Conservation (phyloP, 2,113 vertebrate species). For the Anoplopoma fimbria region DNA sequence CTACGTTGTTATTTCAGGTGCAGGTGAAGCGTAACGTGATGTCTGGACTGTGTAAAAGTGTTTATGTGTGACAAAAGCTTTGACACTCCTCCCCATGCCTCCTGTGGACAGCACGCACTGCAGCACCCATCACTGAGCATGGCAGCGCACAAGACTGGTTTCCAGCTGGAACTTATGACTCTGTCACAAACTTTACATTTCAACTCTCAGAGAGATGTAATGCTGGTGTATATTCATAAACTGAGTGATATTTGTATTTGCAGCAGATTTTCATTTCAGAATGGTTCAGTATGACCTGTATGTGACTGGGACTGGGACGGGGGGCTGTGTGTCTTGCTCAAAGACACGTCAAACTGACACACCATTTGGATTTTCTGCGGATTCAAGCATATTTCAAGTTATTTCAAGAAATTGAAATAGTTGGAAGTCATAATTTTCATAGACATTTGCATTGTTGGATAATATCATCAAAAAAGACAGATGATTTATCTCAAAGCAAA, state of each 20-base stretch:
- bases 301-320: conserved; percentile 1
- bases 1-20: conserved; percentile 62
- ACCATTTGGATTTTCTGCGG: background rate
- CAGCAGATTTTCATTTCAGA: conserved; percentile 8
- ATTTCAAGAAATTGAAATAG: background rate
- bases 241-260: conserved; percentile 6
- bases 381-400: background rate
- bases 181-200: conserved; percentile 36
- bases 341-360: conserved; percentile 1
- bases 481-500: conserved; percentile 35
- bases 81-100: conserved; percentile 45
- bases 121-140: conserved; percentile 17
- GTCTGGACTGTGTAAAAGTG: conserved; percentile 53
- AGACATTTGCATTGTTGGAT: conserved; percentile 21
- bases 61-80: conserved; percentile 46
- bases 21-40: conserved; percentile 35
- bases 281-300: conserved; percentile 11
- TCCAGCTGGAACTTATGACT: conserved; percentile 31
- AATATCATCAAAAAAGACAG: conserved; percentile 24
- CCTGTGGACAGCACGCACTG: conserved; percentile 21
- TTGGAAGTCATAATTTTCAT: conserved; percentile 9
- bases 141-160: background rate
- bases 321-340: conserved; percentile 1
- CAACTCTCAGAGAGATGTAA: background rate
- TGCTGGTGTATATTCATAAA: conserved; percentile 15